Evolutionary conservation across 2,888 invertebrate genomes (phyloP), one percentile per base, ranked within the genome.

Genomic region (Tribolium freemani): DNA sequence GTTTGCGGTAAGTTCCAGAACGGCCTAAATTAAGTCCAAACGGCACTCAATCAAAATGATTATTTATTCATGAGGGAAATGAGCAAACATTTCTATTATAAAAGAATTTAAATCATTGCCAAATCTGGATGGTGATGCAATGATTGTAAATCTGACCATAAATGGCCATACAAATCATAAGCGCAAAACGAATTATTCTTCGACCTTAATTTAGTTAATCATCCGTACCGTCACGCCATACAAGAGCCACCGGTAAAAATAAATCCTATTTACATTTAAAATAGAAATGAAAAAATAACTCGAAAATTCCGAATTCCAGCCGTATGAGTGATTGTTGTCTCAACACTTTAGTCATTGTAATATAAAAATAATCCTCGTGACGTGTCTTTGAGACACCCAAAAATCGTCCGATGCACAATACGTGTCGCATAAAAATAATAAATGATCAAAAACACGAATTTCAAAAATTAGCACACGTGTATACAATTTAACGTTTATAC

Each of bases 1-100:
- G 84, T 78, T 82, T 82, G 74, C 88, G 87, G 80, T 87, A 88
- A 78, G 86, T 86, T 77, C 88, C 89, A 77, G 87, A 86, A 61
- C 88, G 87, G 79, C 88, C 90, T 16, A 16, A 16, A 16, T 16
- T 16, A 16, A 16, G 1, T 16, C 2, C 16, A 16, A 16, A 16
- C 2, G 16, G 16, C 2, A 26, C 26, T 26, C 26, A 26, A 26
- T 26, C 26, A 26, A 26, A 26, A 26, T 26, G 16, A 16, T 16
- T 16, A 26, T 26, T 26, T 26, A 5, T 26, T 26, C 3, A 26
- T 5, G 3, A 3, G 3, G 21, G 3, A 21, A 21, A 21, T 21
- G 5, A 26, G 5, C 3, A 26, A 26, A 26, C 26, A 1, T 26
- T 26, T 5, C 3, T 26, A 26, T 5, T 5, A 26, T 26, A 26